Conservation (phyloP, 1,140 invertebrate genomes). For the silkworm (Bombyx mori) region ASM3026992v2 NC_085134.1:8477501-8478000, state of each 20-base stretch:
- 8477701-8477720: slow-evolving; percentile 46
- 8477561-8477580: slow-evolving; percentile 58
- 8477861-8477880: slow-evolving; percentile 91
- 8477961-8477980: slow-evolving; percentile 87
- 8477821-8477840: slow-evolving; percentile 55
- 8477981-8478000: slow-evolving; percentile 84
- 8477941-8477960: slow-evolving; percentile 83
- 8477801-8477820: slow-evolving; percentile 35
- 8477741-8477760: slow-evolving; percentile 50
- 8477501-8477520: slow-evolving; percentile 58
- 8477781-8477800: slow-evolving; percentile 44
- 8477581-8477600: slow-evolving; percentile 53
- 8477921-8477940: slow-evolving; percentile 91
- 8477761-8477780: slow-evolving; percentile 49
- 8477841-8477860: slow-evolving; percentile 75
- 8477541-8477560: slow-evolving; percentile 48
- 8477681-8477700: slow-evolving; percentile 27
- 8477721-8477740: slow-evolving; percentile 42
- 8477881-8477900: slow-evolving; percentile 85
- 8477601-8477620: slow-evolving; percentile 35
- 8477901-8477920: slow-evolving; percentile 82
- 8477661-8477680: slow-evolving; percentile 13
- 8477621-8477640: slow-evolving; percentile 49
- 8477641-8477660: slow-evolving; percentile 19
- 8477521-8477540: slow-evolving; percentile 51